Percentiles rank a stretch among this genome's conserved stretches.
Conservation (phyloP, 1,140 invertebrate genomes). For the Tribolium madens region DNA sequence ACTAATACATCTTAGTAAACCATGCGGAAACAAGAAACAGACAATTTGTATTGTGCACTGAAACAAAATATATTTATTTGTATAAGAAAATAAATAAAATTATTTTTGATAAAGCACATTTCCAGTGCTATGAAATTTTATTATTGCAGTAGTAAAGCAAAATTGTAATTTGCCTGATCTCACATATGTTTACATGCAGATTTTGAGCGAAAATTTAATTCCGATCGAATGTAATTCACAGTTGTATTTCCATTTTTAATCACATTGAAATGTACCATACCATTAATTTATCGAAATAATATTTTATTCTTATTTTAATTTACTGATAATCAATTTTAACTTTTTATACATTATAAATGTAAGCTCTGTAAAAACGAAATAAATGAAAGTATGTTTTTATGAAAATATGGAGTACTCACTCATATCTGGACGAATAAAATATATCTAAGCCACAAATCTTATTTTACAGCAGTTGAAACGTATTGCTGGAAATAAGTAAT, state of each 20-base stretch:
- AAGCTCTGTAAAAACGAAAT: background rate
- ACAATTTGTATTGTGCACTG: background rate
- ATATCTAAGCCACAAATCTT: constrained; percentile 24
- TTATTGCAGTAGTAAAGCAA: background rate
- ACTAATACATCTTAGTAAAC: constrained; percentile 18
- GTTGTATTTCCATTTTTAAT: constrained; percentile 22
- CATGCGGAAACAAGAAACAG: background rate
- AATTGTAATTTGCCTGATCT: background rate
- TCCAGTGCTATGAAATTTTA: constrained; percentile 2
- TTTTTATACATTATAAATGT: too few relatives aligned
- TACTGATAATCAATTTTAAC: too few relatives aligned
- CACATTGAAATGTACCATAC: too few relatives aligned
- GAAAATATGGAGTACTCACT: constrained; percentile 2
- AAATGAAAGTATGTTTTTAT: constrained; percentile 12
- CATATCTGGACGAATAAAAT: constrained; percentile 11
- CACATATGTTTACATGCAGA: background rate
- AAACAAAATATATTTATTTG: background rate
- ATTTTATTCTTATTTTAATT: too few relatives aligned
- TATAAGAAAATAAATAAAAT: background rate
- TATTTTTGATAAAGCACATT: background rate
- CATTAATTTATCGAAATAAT: too few relatives aligned
- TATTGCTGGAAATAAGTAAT: constrained; percentile 1
- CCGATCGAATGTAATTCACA: background rate
- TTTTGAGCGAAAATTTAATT: constrained; percentile 11
- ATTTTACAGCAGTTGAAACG: background rate